A percentile compares a stretch with the other conserved stretches of the same genome.
These are phyloP conservation scores for Lethenteron camtschaticum DNA, from an alignment of 2,113 vertebrate genomes.

Conservation along the genomic window DNA sequence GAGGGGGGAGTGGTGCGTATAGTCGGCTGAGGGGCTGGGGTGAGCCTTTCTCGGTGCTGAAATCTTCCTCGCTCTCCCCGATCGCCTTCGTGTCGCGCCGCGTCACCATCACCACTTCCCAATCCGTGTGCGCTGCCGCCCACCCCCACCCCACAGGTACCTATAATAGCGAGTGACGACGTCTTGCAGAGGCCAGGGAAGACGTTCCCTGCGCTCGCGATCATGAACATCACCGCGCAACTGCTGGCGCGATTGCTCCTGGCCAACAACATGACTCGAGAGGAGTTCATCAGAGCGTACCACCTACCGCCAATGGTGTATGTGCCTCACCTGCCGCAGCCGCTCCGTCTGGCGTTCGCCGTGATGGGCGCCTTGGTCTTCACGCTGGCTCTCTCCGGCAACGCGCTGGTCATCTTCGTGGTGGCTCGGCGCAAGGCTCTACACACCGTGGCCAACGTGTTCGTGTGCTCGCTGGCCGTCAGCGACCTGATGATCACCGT, in stretches of 20 bases:
- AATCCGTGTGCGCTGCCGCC: too few species aligned
- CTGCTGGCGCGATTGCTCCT: conserved; percentile 24
- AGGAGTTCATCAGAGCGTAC: conserved; percentile 29
- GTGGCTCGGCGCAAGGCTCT: conserved; percentile 28
- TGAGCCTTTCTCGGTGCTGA: too few species aligned
- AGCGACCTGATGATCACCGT: conserved; percentile 36
- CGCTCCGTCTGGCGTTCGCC: conserved; percentile 22
- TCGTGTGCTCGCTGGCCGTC: conserved; percentile 35
- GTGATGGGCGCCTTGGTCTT: conserved; percentile 25
- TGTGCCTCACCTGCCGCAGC: conserved; percentile 24
- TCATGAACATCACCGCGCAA: conserved; percentile 25
- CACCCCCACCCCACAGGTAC: too few species aligned
- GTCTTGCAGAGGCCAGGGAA: too few species aligned
- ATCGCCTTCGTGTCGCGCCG: too few species aligned
- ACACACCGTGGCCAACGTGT: conserved; percentile 33
- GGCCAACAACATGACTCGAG: conserved; percentile 26
- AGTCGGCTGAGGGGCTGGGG: too few species aligned
- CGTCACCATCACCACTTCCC: too few species aligned
- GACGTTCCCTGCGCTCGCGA: too few species aligned
- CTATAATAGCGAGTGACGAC: too few species aligned
- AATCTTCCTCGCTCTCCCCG: too few species aligned
- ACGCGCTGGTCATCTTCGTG: conserved; percentile 29
- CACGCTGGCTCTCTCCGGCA: conserved; percentile 28
- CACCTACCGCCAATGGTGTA: conserved; percentile 27
- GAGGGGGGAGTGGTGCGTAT: too few species aligned